Evolutionary conservation across 64 coral and sea anemone species (phyloP).

Genomic region (Montipora capricornis): DNA sequence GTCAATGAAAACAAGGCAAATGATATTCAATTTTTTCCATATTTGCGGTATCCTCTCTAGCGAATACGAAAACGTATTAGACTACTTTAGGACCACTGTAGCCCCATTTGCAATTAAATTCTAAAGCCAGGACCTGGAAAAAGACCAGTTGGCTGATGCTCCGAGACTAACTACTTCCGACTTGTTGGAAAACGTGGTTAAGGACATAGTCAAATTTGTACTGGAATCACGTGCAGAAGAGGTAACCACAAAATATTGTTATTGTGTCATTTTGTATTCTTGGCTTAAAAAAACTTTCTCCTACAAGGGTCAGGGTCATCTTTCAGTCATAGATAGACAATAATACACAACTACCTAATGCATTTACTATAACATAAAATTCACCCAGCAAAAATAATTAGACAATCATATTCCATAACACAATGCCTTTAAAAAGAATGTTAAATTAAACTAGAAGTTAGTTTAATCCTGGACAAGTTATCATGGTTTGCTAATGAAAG

Average conservation of each 20-base stretch:
- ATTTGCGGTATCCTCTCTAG: constrained; percentile 11
- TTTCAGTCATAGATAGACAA: background rate
- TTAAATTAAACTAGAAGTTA: background rate
- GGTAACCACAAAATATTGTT: constrained; percentile 5
- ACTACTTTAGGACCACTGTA: constrained; percentile 3
- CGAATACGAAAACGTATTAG: background rate
- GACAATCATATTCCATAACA: too few relatives aligned
- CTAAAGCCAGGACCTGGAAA: constrained; percentile 11
- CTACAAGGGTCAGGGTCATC: background rate
- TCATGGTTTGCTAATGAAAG: background rate
- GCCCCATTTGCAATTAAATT: constrained; percentile 14
- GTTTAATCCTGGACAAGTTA: background rate
- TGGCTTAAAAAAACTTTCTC: background rate
- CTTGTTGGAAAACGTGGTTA: background rate
- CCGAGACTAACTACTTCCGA: background rate
- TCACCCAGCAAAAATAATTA: too few relatives aligned
- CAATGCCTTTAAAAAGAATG: too few relatives aligned
- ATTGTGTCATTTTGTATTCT: background rate
- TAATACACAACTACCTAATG: background rate
- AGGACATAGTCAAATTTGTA: constrained; percentile 9
- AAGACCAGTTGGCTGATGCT: constrained; percentile 13
- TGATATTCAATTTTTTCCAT: constrained; percentile 27
- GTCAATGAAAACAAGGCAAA: background rate
- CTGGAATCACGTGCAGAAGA: background rate
- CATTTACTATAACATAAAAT: background rate